phyloP scores from a whole-genome alignment of 2,113 vertebrate species.

The Hydropotes inermis region DNA sequence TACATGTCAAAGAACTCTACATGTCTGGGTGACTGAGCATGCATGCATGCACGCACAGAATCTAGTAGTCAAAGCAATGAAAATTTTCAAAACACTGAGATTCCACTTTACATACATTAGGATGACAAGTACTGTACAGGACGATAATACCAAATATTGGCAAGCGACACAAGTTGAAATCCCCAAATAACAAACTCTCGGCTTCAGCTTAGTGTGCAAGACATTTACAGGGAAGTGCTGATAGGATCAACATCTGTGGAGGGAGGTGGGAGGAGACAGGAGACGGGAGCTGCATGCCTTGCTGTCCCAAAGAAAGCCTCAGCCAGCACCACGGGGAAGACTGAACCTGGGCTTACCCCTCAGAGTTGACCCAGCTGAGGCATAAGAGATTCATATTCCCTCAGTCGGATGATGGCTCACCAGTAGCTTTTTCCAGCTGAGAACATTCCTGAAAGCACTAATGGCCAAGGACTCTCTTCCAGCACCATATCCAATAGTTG shows the following conservation, averaged over 20 bases:
- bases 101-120: neutral
- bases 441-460: neutral
- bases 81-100: neutral
- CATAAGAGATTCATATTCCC: neutral
- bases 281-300: neutral
- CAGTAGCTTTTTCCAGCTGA: neutral
- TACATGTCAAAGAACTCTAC: neutral
- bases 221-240: neutral
- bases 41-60: neutral
- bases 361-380: neutral
- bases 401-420: neutral
- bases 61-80: neutral
- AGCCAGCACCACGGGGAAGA: neutral
- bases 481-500: neutral
- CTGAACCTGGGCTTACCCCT: neutral
- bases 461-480: neutral
- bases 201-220: neutral
- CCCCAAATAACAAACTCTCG: neutral
- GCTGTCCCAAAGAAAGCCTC: neutral
- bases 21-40: neutral
- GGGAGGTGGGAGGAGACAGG: neutral
- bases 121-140: neutral
- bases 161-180: neutral
- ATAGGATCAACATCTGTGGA: neutral
- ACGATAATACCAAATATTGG: neutral